phyloP scores from a whole-genome alignment of 2,113 vertebrate species.

The Microcebus griseorufus region DNA sequence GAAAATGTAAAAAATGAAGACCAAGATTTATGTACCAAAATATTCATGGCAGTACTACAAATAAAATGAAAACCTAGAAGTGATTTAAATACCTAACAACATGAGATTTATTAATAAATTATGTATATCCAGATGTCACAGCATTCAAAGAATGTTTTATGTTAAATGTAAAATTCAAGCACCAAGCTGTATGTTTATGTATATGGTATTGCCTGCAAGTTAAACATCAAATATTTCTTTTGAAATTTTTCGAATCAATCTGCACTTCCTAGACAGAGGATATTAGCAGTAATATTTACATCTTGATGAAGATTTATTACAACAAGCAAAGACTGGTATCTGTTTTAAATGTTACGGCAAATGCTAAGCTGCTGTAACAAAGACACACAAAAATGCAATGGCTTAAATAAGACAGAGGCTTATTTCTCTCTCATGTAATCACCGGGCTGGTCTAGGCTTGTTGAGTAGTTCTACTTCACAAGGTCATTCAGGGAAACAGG shows the following conservation, averaged over 20 bases:
- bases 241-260: background rate
- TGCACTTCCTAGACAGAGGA: background rate
- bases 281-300: background rate
- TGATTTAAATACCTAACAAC: conserved; percentile 58
- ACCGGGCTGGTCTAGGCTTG: background rate
- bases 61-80: conserved; percentile 40
- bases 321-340: background rate
- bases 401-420: background rate
- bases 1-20: background rate
- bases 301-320: background rate
- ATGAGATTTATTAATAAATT: conserved; percentile 45
- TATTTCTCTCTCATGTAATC: background rate
- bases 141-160: conserved; percentile 12
- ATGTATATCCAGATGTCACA: conserved; percentile 43
- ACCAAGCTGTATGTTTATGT: background rate
- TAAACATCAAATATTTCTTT: conserved; percentile 12
- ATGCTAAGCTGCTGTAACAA: background rate
- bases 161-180: conserved; percentile 15
- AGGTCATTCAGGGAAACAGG: background rate
- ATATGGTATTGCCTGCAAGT: background rate
- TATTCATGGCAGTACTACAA: conserved; percentile 30
- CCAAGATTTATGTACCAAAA: conserved; percentile 4
- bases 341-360: background rate
- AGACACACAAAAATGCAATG: background rate
- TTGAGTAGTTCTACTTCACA: background rate